Evolutionary conservation across 2,797 vertebrate genomes (phyloP).

Genomic region (Morus bassanus): DNA sequence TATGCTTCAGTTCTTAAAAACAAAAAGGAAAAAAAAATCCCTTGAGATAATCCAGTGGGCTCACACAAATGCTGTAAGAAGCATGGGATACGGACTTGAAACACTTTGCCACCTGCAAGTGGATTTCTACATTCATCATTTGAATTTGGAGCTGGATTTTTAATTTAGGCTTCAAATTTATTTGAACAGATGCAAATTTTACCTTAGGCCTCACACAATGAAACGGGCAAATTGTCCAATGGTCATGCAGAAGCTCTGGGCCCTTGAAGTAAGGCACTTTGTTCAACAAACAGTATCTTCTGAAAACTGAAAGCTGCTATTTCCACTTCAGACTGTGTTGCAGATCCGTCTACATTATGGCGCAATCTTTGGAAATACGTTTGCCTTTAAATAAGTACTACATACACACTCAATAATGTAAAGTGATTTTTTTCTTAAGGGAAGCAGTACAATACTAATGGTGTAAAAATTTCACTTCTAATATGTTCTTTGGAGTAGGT

Average conservation of each 20-base stretch:
- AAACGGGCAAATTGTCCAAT: background rate
- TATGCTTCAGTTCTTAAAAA: background rate
- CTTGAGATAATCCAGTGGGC: background rate
- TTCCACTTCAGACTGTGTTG: background rate
- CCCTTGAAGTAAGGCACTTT: background rate
- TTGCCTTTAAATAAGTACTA: background rate
- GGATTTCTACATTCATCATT: background rate
- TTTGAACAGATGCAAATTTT: background rate
- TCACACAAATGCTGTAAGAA: background rate
- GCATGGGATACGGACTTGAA: background rate
- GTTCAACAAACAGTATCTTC: background rate
- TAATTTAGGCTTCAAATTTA: background rate
- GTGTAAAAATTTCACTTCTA: background rate
- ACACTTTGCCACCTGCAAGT: background rate
- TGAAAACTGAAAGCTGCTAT: background rate
- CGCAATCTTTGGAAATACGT: background rate
- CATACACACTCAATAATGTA: background rate
- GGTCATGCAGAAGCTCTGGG: background rate
- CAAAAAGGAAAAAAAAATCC: background rate
- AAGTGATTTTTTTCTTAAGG: background rate
- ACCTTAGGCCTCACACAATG: background rate
- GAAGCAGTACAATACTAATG: background rate
- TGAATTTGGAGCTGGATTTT: background rate
- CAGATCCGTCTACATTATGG: accelerated
- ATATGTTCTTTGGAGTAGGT: background rate